Conservation (phyloP, 2,888 invertebrate species). For the Tyria jacobaeae region DNA sequence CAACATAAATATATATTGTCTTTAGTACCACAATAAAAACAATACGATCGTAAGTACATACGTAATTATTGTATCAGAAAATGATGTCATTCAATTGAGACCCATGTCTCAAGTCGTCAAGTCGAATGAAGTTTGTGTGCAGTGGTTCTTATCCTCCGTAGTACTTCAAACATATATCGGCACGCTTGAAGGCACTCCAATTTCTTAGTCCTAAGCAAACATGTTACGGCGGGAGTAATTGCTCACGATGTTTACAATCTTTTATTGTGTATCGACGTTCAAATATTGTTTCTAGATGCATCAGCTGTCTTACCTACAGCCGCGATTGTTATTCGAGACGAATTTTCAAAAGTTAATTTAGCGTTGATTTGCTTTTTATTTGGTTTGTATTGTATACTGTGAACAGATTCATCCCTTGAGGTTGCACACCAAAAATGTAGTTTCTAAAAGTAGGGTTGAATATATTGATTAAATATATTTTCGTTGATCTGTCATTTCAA, state of each 20-base stretch:
- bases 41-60: too few species aligned
- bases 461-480: background rate
- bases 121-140: slow-evolving; percentile 36
- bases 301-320: slow-evolving; percentile 81
- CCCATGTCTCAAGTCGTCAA: slow-evolving; percentile 9
- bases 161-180: slow-evolving; percentile 80
- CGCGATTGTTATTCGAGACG: slow-evolving; percentile 69
- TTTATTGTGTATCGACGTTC: slow-evolving; percentile 84
- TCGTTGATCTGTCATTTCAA: background rate
- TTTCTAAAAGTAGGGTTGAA: background rate
- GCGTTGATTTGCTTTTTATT: slow-evolving; percentile 70
- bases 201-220: slow-evolving; percentile 85
- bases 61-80: background rate
- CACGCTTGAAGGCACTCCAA: slow-evolving; percentile 84
- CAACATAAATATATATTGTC: background rate
- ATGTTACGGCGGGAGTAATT: slow-evolving; percentile 84
- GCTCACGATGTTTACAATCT: slow-evolving; percentile 82
- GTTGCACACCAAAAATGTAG: slow-evolving; percentile 33
- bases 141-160: slow-evolving; percentile 52
- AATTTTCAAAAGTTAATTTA: slow-evolving; percentile 77
- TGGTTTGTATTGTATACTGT: slow-evolving; percentile 45
- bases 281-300: slow-evolving; percentile 84
- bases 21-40: background rate
- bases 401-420: slow-evolving; percentile 34
- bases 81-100: background rate